phyloP scores from a whole-genome alignment of 2,113 vertebrate species.

The Cheirogaleus medius region DNA sequence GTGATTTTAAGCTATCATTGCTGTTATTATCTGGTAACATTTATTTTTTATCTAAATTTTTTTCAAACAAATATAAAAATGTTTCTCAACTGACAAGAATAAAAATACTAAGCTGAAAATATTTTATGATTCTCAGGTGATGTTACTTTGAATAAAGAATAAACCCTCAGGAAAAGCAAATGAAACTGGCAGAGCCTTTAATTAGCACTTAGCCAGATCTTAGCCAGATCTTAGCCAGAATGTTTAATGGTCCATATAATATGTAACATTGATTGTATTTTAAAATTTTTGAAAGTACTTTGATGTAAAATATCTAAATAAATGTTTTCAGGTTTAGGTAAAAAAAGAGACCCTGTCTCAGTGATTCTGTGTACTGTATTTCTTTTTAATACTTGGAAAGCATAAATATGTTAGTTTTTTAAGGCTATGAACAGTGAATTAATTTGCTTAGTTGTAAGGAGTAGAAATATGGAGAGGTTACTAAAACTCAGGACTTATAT shows the following conservation, averaged over 20 bases:
- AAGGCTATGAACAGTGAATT: not conserved
- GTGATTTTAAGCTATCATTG: not conserved
- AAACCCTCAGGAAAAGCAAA: not conserved
- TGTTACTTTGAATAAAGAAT: not conserved
- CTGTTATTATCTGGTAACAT: not conserved
- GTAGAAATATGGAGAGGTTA: not conserved
- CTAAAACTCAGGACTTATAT: not conserved
- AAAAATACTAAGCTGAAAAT: constrained; percentile 2
- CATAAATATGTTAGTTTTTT: not conserved
- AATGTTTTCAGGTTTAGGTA: not conserved
- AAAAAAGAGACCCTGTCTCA: not conserved
- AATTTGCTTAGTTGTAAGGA: not conserved
- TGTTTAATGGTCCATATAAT: not conserved
- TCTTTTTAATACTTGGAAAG: not conserved
- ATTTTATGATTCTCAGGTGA: not conserved
- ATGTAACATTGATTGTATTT: not conserved
- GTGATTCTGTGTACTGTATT: not conserved
- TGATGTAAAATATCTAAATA: not conserved
- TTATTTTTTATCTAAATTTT: constrained; percentile 46
- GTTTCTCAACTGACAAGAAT: not conserved
- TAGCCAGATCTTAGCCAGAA: not conserved
- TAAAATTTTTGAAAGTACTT: not conserved
- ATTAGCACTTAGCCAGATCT: not conserved
- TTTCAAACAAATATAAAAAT: constrained; percentile 28
- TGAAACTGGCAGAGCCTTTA: not conserved